Conservation (phyloP, 2,113 vertebrate species). For the Sinocyclocheilus maitianheensis region DNA sequence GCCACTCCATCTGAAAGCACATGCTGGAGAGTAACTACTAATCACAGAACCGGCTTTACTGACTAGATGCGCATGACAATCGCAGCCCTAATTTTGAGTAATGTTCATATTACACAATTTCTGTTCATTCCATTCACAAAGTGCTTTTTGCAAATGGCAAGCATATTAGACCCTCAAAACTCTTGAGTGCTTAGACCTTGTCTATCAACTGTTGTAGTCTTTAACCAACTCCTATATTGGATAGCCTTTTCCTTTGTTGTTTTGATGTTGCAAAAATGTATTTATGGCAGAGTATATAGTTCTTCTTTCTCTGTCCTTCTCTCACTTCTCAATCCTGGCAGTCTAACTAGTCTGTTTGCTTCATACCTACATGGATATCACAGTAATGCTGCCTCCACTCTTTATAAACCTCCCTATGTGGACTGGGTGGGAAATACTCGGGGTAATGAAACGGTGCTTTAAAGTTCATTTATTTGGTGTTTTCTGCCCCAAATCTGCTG, state of each 20-base stretch:
- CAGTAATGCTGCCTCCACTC: slow-evolving; percentile 12
- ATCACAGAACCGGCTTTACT: no score
- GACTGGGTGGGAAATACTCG: slow-evolving; percentile 27
- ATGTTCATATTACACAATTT: neutral
- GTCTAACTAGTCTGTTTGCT: neutral
- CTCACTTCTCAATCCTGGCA: slow-evolving; percentile 3
- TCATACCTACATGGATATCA: neutral
- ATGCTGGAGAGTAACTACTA: no score
- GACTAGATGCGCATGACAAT: no score
- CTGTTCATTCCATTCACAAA: neutral
- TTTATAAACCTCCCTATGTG: neutral
- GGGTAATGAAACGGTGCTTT: neutral
- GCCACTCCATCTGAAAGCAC: no score
- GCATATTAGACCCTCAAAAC: neutral
- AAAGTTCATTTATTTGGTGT: neutral
- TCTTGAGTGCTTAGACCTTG: slow-evolving; percentile 1
- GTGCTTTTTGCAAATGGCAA: neutral
- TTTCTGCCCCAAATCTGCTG: neutral
- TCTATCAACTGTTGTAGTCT: neutral
- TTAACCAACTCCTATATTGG: neutral
- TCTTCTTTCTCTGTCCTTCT: neutral
- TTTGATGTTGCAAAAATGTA: neutral
- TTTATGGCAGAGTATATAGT: neutral
- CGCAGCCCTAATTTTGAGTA: neutral
- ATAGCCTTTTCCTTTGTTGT: neutral